Base-by-base conservation (phyloP, 1,140 invertebrate species). In the Cryptotermes secundus region DNA sequence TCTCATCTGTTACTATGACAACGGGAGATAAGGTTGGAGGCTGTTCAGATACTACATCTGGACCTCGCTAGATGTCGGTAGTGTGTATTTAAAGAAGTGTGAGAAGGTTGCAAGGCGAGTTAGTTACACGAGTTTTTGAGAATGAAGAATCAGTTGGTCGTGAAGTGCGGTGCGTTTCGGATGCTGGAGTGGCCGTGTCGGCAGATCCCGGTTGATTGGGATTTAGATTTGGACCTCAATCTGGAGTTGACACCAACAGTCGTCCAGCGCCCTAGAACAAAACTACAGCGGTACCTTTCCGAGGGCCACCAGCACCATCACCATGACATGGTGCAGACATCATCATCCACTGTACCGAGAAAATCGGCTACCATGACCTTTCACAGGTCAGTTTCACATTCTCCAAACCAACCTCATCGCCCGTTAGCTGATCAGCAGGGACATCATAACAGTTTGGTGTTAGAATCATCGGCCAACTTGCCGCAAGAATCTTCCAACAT, bases 281-380 rank as follows among this genome's bases (percentile, higher is more conserved):
- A 85, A 72, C 82, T 85, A 83, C 85, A 85, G 34, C 83, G 85
- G 24, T 85, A 85, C 83, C 42, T 85, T 36, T 85, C 85, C 72
- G 85, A 85, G 83, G 85, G 85, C 3, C 85, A 85, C 79, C 85
- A 85, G 42, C 53, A 84, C 42, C 49, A 82, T 38, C 42, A 53
- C 81, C 24, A 81, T 34, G 34, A n/a, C 16, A 31, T 49, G 81
- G 34, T 36, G 22, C 19, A 26, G 42, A 0, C 81, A n/a, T 34
- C 82, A 26, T 72, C 85, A 26, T 59, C 81, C 14, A 72, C 81
- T 81, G 82, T 83, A 14, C 85, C 85, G 14, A 83, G 83, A 31
- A 79, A 79, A 49, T 85, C 85, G 6, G 83, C 85, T 83, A 85
- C 85, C 83, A 83, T 85, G 82, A 85, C 83, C 83, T 84, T 85